phyloP scores from a whole-genome alignment of 2,113 vertebrate genomes.

The Pelmatolapia mariae region DNA sequence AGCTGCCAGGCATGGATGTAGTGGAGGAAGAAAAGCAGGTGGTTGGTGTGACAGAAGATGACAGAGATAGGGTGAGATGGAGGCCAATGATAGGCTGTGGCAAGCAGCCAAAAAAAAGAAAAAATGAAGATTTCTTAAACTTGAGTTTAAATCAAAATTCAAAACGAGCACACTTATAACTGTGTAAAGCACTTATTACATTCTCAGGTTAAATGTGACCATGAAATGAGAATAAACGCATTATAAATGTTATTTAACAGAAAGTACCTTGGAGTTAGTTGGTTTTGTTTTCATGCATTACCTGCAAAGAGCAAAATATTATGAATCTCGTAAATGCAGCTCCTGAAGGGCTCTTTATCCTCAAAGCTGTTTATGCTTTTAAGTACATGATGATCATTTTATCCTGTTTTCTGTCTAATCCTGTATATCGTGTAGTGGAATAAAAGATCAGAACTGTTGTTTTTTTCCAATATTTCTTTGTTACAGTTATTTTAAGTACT shows the following conservation, averaged over 20 bases:
- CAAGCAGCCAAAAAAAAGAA: accelerated
- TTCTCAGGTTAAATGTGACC: not conserved
- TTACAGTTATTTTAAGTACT: not conserved
- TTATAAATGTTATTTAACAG: not conserved
- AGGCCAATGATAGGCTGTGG: not conserved
- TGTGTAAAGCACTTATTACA: accelerated
- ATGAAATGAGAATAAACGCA: not conserved
- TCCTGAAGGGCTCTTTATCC: accelerated
- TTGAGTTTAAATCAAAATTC: not conserved
- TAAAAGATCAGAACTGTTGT: not conserved
- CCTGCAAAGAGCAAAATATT: not conserved
- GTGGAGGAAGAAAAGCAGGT: accelerated
- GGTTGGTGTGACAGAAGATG: not conserved
- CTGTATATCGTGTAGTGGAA: accelerated
- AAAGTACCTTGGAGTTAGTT: not conserved
- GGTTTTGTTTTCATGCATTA: not conserved
- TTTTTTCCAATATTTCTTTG: not conserved
- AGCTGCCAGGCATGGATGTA: not conserved
- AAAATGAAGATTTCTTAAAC: accelerated
- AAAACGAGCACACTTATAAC: accelerated
- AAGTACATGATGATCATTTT: accelerated
- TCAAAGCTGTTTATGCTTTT: not conserved
- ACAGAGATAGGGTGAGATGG: not conserved
- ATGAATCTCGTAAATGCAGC: not conserved
- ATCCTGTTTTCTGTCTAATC: not conserved